These are phyloP conservation scores for Cynopterus brachyotis DNA, from an alignment of 2,113 vertebrate species.

Conservation along the genomic window DNA sequence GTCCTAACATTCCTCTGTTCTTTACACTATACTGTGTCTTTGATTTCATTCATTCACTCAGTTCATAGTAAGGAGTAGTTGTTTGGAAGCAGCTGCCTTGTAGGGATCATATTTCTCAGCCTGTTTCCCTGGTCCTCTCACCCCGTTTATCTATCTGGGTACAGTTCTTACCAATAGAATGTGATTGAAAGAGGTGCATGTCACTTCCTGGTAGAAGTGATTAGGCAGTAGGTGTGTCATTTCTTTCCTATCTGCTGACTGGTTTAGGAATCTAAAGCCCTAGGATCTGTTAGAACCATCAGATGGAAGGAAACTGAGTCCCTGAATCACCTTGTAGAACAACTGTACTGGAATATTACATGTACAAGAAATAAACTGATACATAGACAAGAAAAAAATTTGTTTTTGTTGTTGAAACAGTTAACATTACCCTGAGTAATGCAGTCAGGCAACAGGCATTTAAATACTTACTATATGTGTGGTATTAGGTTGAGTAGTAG, in stretches of 20 bases:
- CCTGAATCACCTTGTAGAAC: neutral
- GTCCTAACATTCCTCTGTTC: neutral
- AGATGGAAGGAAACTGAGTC: neutral
- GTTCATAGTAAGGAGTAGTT: neutral
- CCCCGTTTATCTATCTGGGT: neutral
- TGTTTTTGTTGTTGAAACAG: neutral
- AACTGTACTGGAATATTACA: neutral
- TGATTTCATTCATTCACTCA: neutral
- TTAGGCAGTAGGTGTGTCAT: neutral
- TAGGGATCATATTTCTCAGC: neutral
- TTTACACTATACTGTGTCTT: neutral
- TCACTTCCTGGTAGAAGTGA: neutral
- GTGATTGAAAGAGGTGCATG: neutral
- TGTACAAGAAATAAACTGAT: neutral
- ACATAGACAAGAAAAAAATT: no score
- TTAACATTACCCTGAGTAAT: neutral
- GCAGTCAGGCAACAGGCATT: neutral
- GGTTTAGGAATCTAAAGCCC: neutral
- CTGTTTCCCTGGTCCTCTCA: neutral
- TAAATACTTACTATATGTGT: neutral
- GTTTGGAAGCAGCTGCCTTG: slow-evolving; percentile 3
- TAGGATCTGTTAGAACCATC: neutral
- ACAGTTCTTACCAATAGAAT: neutral
- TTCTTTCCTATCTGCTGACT: neutral
- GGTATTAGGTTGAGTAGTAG: neutral